Evolutionary conservation across 2,113 vertebrate species (phyloP), one percentile per base, ranked within the genome.

Genomic region (Heloderma charlesbogerti): DNA sequence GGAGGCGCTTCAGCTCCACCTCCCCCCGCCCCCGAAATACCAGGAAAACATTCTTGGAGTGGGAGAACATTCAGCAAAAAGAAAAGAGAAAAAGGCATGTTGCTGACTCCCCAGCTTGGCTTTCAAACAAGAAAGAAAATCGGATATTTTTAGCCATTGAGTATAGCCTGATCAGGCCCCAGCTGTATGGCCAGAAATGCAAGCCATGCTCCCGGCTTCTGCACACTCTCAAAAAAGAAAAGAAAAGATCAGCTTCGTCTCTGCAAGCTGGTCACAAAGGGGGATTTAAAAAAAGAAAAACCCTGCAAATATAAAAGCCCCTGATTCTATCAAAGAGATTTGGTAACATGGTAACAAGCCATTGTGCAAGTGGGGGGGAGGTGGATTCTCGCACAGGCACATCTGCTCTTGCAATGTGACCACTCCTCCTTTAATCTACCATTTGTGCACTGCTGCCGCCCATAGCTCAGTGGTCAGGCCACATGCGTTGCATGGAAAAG

Each of bases 291-390:
- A 60, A 60, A 60, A 57, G 12, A 60, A 60, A 15, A 60, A 60
- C 57, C 12, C 57, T 4, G 63, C 92, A 71, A 81, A 80, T 34
- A 48, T 16, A 69, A 57, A 84, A 60, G 5, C 34, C 63, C 12
- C n/a, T 72, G 80, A 2, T 29, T 71, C 87, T 88, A 86, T 16
- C 91, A 89, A 87, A 25, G 67, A 89, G 87, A 40, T 1, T 92
- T 72, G 69, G 94, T 81, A 94, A 57, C 78, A 29, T 77, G 91
- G n/a, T n/a, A n/a, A n/a, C n/a, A n/a, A n/a, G n/a, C 1, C 51
- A 10, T 40, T 15, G 45, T 29, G 78, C 3, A 34, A 15, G 13
- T 15, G 3, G 31, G 67, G 29, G 9, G 43, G 25, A 4, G 43
- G 16, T 27, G 25, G 25, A 9, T 3, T 2, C 22, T 25, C 16